Base-by-base conservation (phyloP, 2,113 vertebrate genomes). In the Eurystomus gularis region DNA sequence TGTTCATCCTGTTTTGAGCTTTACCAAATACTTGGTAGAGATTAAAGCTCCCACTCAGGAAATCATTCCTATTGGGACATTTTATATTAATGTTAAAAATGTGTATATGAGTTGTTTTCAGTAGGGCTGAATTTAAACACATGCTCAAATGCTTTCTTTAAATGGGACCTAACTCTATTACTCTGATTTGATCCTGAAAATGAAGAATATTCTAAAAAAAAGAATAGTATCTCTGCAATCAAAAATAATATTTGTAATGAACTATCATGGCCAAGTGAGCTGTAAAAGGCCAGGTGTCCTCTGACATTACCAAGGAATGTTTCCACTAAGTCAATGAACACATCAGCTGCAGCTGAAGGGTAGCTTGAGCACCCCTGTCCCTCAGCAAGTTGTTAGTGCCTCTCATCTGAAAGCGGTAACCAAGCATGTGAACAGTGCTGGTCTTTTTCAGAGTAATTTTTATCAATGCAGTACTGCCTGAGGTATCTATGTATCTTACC, bases 11-110 rank as follows among this genome's bases (percentile, higher is more conserved):
- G 33, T 81, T 95, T 88, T 89, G 51, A 91, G 29, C 64, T 86
- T 25, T 78, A 93, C 55, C 44, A 90, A 87, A 95, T 75, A 78
- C 46, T 88, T 81, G 12, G 23, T 68, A 83, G 35, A 92, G 68
- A 96, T 90, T 93, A 96, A 96, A 93, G 64, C 20, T 92, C 9
- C 26, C 68, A 66, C 51, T 92, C 79, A 83, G 82, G 68, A 94
- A 95, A 92, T 86, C 13, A 60, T 75, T 90, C 48, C 12, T 93
- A 40, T 20, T 88, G 55, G 33, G 42, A 83, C 21, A 68, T 39
- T 70, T 86, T 64, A 66, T 69, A 55, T 71, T 92, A 70, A 93
- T 52, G 68, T 69, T 85, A 90, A 96, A 96, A 94, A 90, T 8
- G 8, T 90, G 51, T 39, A 51, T 77, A 37, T 37, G 18, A 19